Evolutionary conservation across 2,113 vertebrate species (phyloP).

Genomic region (Grus americana): DNA sequence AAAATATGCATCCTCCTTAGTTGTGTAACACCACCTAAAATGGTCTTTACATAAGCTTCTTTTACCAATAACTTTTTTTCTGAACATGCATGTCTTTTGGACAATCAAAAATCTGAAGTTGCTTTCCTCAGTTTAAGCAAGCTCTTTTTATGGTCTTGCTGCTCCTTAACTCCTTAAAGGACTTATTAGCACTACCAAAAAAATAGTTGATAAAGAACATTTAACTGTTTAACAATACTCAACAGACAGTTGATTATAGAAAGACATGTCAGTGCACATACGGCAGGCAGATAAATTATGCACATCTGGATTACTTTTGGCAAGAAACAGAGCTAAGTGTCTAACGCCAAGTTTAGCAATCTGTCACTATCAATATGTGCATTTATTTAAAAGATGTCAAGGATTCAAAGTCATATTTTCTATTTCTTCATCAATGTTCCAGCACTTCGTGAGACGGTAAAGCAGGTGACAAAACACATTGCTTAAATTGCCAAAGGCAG

Average conservation of each 20-base stretch:
- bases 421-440: constrained; percentile 74
- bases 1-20: neutral
- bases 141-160: neutral
- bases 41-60: neutral
- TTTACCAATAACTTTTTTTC: neutral
- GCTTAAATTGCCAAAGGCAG: constrained; percentile 69
- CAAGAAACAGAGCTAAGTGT: constrained; percentile 78
- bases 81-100: neutral
- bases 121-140: constrained; percentile 5
- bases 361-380: constrained; percentile 80
- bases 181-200: constrained; percentile 65
- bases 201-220: constrained; percentile 73
- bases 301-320: constrained; percentile 87
- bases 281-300: constrained; percentile 83
- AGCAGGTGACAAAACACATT: constrained; percentile 73
- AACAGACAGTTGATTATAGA: constrained; percentile 83
- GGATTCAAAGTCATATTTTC: constrained; percentile 74
- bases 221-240: constrained; percentile 78
- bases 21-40: neutral
- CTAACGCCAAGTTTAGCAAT: constrained; percentile 79
- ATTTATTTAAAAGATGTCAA: constrained; percentile 76
- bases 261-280: constrained; percentile 84
- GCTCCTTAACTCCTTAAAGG: constrained; percentile 57
- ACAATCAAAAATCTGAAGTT: constrained; percentile 8
- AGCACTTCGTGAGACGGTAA: constrained; percentile 66